Evolutionary conservation across 1,140 invertebrate species (phyloP), one percentile per base, ranked within the genome.

Genomic region (Drosophila busckii): DNA sequence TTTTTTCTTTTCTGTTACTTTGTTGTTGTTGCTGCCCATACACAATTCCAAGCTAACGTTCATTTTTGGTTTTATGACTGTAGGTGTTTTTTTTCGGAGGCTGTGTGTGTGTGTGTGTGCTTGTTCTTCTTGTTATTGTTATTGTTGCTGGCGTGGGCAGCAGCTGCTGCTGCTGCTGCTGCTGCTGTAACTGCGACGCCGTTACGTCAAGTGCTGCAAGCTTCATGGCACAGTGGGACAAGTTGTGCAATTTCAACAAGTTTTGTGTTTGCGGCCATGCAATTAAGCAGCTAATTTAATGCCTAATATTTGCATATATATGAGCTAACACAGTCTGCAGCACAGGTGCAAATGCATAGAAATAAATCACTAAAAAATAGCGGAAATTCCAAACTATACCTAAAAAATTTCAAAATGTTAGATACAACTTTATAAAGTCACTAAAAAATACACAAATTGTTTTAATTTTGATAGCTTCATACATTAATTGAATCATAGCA

Each of bases 61-160:
- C 56, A 45, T 58, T 76, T 78, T 76, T 70, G 67, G 70, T 15
- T 53, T 67, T 48, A 70, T 32, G 28, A 34, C 55, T 40, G 70
- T 78, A 50, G 70, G 70, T 63, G 66, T 55, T 50, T 60, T 66
- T 44, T 38, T 65, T 48, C 58, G 60, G 44, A n/a, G n/a, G n/a
- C n/a, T n/a, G n/a, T n/a, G 2, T 28, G 25, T 31, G 4, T 31
- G 4, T 19, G n/a, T 34, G 25, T 37, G 7, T 44, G 40, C 41
- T 23, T 44, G 38, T 34, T 46, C 26, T 54, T 17, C 34, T 54
- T 26, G 23, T 37, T 38, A 8, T 42, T 50, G 16, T 8, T 15
- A 6, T 16, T 54, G 40, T 9, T 25, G 44, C 15, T 41, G 22
- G 38, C 38, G 53, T 60, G 35, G 38, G 40, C 38, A 28, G 38